phyloP scores from a whole-genome alignment of 2,888 invertebrate species.

The Malacosoma neustria region DNA sequence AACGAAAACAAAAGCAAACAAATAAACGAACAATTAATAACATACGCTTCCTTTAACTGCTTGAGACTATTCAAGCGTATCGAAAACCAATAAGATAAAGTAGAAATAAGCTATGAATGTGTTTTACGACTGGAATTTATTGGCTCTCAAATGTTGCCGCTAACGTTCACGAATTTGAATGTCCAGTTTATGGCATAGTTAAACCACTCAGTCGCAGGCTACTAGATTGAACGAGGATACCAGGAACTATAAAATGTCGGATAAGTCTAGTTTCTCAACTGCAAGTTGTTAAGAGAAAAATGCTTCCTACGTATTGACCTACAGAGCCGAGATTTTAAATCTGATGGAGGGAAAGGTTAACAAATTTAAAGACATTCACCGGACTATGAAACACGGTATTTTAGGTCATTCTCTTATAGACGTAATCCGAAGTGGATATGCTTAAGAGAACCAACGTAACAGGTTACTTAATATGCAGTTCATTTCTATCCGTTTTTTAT shows the following conservation, averaged over 20 bases:
- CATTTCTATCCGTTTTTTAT: too few relatives aligned
- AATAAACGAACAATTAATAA: background rate
- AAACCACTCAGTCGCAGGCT: background rate
- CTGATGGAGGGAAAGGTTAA: too few relatives aligned
- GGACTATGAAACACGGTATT: too few relatives aligned
- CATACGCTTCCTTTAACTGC: background rate
- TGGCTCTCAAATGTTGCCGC: constrained; percentile 22
- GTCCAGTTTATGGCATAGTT: constrained; percentile 12
- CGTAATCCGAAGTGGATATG: too few relatives aligned
- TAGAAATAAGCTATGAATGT: constrained; percentile 20
- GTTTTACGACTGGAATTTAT: constrained; percentile 23
- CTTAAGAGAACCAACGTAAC: too few relatives aligned
- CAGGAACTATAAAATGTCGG: background rate
- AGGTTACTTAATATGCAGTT: too few relatives aligned
- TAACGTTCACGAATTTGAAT: constrained; percentile 23
- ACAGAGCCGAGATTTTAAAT: too few relatives aligned
- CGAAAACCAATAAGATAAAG: constrained; percentile 10
- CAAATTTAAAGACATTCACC: too few relatives aligned
- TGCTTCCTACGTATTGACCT: too few relatives aligned
- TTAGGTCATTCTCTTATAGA: too few relatives aligned
- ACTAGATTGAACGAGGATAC: background rate
- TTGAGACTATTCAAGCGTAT: constrained; percentile 4
- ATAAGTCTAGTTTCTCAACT: too few relatives aligned
- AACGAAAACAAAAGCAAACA: background rate
- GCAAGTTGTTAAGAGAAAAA: too few relatives aligned